phyloP scores from a whole-genome alignment of 1,140 invertebrate species.

The Sarcophaga bullata region DNA sequence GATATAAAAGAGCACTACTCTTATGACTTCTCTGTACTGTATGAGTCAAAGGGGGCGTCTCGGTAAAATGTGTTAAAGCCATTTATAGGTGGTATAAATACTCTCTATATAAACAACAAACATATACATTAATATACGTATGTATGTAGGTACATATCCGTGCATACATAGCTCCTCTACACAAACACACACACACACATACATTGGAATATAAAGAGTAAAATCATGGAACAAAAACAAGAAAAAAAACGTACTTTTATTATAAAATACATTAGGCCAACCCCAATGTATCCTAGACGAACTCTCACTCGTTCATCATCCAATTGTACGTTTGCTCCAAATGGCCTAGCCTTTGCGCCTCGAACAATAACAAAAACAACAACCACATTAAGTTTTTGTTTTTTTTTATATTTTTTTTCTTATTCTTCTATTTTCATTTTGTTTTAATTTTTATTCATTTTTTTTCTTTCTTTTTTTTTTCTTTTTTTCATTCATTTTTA shows the following conservation, averaged over 20 bases:
- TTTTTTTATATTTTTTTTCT: constrained; percentile 45
- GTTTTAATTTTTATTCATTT: neutral
- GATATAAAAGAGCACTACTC: neutral
- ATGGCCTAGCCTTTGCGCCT: constrained; percentile 28
- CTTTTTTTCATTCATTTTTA: neutral
- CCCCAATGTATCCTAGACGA: constrained; percentile 42
- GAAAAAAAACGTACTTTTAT: constrained; percentile 26
- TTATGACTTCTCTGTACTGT: constrained; percentile 9
- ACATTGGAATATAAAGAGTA: neutral
- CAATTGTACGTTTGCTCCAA: constrained; percentile 64
- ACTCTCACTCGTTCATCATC: constrained; percentile 58
- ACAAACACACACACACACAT: neutral
- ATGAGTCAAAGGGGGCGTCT: constrained; percentile 38
- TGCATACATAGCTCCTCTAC: too few relatives aligned
- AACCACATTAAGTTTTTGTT: constrained; percentile 10
- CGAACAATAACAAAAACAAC: constrained; percentile 33
- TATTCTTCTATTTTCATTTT: neutral
- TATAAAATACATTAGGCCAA: constrained; percentile 44
- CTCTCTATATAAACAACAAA: constrained; percentile 9
- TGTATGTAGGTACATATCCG: too few relatives aligned
- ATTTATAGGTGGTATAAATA: constrained; percentile 38
- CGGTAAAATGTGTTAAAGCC: constrained; percentile 40
- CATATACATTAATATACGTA: neutral
- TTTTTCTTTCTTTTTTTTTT: constrained; percentile 44
- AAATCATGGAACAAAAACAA: constrained; percentile 24